Evolutionary conservation across 2,113 vertebrate genomes (phyloP).

Genomic region (Campylorhamphus procurvoides): DNA sequence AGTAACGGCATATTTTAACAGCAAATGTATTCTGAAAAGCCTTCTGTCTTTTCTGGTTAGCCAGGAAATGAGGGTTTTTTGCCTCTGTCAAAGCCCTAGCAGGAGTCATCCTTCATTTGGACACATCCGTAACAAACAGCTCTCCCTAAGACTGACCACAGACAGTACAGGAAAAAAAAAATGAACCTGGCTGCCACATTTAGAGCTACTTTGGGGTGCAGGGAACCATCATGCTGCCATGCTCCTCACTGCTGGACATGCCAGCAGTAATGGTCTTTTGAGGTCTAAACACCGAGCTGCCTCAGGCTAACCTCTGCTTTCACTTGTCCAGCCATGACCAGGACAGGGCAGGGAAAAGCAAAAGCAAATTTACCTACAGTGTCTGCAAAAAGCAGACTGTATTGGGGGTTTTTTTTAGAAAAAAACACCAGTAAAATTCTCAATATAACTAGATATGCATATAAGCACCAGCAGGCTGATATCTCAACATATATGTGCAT

Average conservation of each 20-base stretch:
- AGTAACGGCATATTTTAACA: neutral
- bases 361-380: neutral
- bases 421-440: neutral
- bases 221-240: neutral
- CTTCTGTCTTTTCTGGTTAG: neutral
- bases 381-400: neutral
- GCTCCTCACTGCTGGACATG: neutral
- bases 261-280: accelerated
- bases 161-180: neutral
- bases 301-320: neutral
- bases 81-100: constrained; percentile 19
- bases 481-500: neutral
- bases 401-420: neutral
- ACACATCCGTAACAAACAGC: neutral
- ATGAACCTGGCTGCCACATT: neutral
- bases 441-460: neutral
- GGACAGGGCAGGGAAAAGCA: neutral
- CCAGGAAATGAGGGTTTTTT: constrained; percentile 17
- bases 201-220: neutral
- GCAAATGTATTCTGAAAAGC: constrained; percentile 7
- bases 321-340: neutral
- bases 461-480: neutral
- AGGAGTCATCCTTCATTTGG: constrained; percentile 32
- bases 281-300: neutral
- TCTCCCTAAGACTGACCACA: constrained; percentile 1